Conservation (phyloP, 2,888 invertebrate species). For the Apamea epomidion region DNA sequence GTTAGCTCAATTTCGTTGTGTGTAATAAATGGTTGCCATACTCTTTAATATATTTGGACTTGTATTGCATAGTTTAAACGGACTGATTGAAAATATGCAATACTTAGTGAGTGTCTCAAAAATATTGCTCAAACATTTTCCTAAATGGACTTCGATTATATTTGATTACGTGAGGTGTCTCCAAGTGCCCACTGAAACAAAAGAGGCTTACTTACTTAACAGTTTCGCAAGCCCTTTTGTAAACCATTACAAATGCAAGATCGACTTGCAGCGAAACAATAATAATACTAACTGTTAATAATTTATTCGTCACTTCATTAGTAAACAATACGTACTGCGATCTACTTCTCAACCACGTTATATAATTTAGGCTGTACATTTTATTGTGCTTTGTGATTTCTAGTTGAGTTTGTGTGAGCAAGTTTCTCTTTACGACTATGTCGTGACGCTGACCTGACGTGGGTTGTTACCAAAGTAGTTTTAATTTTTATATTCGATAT, state of each 20-base stretch:
- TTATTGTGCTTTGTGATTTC: constrained; percentile 32
- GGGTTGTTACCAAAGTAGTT: not conserved
- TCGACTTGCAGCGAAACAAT: constrained; percentile 65
- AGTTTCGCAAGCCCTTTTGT: constrained; percentile 72
- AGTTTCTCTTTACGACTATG: constrained; percentile 25
- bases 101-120: constrained; percentile 19
- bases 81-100: constrained; percentile 27
- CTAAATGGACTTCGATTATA: constrained; percentile 26
- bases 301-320: constrained; percentile 67
- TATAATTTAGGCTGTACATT: constrained; percentile 36
- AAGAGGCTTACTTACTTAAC: constrained; percentile 71
- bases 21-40: constrained; percentile 72
- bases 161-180: constrained; percentile 39
- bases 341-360: constrained; percentile 45
- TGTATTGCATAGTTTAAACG: constrained; percentile 13
- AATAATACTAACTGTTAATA: constrained; percentile 62
- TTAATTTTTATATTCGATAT: not conserved
- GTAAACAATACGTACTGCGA: constrained; percentile 45
- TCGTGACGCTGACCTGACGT: not conserved
- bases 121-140: constrained; percentile 24
- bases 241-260: constrained; percentile 73
- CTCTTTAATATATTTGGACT: constrained; percentile 27
- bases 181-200: constrained; percentile 52
- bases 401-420: constrained; percentile 23
- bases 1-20: constrained; percentile 57